phyloP scores from a whole-genome alignment of 2,888 invertebrate genomes.

The Zele albiditarsus region DNA sequence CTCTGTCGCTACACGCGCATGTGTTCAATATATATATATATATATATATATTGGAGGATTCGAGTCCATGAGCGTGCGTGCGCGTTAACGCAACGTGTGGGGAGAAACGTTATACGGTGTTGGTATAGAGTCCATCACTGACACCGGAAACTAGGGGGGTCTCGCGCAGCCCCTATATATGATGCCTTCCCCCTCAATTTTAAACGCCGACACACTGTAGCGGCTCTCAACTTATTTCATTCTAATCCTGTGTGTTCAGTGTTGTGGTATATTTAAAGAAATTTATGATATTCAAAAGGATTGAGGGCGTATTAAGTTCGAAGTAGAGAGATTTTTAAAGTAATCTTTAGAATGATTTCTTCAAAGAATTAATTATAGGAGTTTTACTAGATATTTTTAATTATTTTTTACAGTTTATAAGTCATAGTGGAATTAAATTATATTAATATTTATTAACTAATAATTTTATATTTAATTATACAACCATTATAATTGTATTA shows the following conservation, averaged over 20 bases:
- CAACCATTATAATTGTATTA: no score
- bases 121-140: constrained; percentile 55
- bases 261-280: no score
- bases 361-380: no score
- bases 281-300: no score
- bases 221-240: constrained; percentile 38
- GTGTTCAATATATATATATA: constrained; percentile 18
- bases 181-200: constrained; percentile 31
- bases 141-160: constrained; percentile 64
- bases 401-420: no score
- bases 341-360: no score
- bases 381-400: no score
- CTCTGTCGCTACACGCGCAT: constrained; percentile 39
- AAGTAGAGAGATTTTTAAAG: no score
- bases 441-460: no score
- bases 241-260: background rate
- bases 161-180: constrained; percentile 53
- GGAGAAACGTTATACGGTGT: constrained; percentile 47
- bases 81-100: constrained; percentile 37
- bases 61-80: constrained; percentile 19
- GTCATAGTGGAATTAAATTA: no score
- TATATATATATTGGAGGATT: constrained; percentile 37
- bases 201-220: constrained; percentile 31
- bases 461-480: no score
- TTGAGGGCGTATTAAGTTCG: no score